Evolutionary conservation across 2,888 invertebrate species (phyloP).

Genomic region (Eledona agricola): DNA sequence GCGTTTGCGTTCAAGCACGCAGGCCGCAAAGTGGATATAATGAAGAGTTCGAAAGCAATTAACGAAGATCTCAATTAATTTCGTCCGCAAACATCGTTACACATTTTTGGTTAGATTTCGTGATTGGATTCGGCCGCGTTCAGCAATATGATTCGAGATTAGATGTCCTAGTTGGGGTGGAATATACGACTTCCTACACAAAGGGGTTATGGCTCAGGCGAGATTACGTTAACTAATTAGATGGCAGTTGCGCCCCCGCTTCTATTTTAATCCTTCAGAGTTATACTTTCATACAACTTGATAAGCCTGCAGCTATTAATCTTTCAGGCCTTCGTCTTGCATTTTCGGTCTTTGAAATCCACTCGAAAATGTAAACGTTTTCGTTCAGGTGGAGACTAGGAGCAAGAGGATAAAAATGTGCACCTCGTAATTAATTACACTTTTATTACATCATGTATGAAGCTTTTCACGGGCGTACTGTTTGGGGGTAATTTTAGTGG

Average conservation of each 20-base stretch:
- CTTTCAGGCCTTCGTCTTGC: neutral
- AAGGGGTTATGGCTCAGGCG: slow-evolving; percentile 24
- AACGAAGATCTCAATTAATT: slow-evolving; percentile 3
- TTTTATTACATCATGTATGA: slow-evolving; percentile 44
- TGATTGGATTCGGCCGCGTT: slow-evolving; percentile 7
- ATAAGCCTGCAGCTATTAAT: neutral
- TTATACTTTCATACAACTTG: slow-evolving; percentile 13
- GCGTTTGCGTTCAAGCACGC: slow-evolving; percentile 13
- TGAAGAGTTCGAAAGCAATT: slow-evolving; percentile 26
- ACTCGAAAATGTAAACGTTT: too few relatives aligned
- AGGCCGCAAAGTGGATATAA: slow-evolving; percentile 18
- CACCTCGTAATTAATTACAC: slow-evolving; percentile 30
- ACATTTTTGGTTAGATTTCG: neutral
- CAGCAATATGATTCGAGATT: slow-evolving; percentile 14
- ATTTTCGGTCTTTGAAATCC: too few relatives aligned
- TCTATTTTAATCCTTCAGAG: slow-evolving; percentile 25
- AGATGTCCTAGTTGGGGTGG: slow-evolving; percentile 7
- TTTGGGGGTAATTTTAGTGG: slow-evolving; percentile 42
- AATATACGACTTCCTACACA: slow-evolving; percentile 20
- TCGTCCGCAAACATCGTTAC: neutral
- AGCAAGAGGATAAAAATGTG: too few relatives aligned
- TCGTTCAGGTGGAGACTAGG: too few relatives aligned
- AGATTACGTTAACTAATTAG: slow-evolving; percentile 33
- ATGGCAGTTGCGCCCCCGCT: slow-evolving; percentile 16
- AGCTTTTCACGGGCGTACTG: slow-evolving; percentile 41